These are phyloP conservation scores for Vanessa cardui DNA, from an alignment of 2,888 invertebrate genomes.

Conservation along the genomic window DNA sequence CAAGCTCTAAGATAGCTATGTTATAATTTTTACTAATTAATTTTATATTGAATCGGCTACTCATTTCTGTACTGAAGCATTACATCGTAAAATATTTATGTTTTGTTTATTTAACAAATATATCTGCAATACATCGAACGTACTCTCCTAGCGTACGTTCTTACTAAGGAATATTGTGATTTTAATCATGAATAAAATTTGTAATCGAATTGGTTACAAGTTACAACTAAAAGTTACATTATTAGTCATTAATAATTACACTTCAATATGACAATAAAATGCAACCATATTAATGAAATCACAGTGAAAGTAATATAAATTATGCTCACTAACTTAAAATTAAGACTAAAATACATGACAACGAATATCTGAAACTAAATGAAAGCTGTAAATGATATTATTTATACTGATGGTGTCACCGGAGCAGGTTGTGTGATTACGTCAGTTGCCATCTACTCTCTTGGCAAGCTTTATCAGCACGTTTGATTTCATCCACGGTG, in stretches of 20 bases:
- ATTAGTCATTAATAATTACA: conserved; percentile 48
- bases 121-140: conserved; percentile 38
- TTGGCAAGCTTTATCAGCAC: conserved; percentile 19
- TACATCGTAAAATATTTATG: conserved; percentile 63
- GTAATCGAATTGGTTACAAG: conserved; percentile 39
- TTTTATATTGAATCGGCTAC: conserved; percentile 68
- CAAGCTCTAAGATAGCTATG: conserved; percentile 79
- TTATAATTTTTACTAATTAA: conserved; percentile 64
- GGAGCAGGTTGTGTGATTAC: conserved; percentile 30
- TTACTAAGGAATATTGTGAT: conserved; percentile 42
- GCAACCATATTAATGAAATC: conserved; percentile 77
- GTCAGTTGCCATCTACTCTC: conserved; percentile 18
- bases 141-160: conserved; percentile 41
- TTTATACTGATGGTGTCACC: conserved; percentile 57
- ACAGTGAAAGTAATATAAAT: conserved; percentile 76
- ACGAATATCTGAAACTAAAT: conserved; percentile 33
- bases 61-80: conserved; percentile 76
- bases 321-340: conserved; percentile 77
- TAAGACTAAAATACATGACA: conserved; percentile 60
- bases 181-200: conserved; percentile 37
- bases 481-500: conserved; percentile 3
- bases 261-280: conserved; percentile 67
- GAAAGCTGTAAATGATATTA: conserved; percentile 46
- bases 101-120: conserved; percentile 41
- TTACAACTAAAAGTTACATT: conserved; percentile 38